These are phyloP conservation scores for Chloromyia formosa DNA, from an alignment of 2,888 invertebrate genomes.

Conservation along the genomic window DNA sequence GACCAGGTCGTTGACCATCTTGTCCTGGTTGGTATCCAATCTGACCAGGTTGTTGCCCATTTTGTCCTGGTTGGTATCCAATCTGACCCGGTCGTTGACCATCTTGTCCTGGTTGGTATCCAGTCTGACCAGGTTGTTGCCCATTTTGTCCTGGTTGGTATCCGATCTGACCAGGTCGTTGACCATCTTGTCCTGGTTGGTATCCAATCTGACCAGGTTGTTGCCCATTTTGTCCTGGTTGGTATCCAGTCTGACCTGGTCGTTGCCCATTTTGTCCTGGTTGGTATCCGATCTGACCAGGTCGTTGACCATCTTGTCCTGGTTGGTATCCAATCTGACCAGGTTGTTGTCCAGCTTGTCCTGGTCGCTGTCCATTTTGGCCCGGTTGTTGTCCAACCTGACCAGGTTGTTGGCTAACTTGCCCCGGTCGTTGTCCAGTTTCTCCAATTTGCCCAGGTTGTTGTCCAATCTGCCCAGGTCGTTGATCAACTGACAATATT, in stretches of 20 bases:
- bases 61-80: not conserved
- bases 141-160: slow-evolving; percentile 15
- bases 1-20: not conserved
- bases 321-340: not conserved
- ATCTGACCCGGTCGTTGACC: too few species aligned
- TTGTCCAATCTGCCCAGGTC: not conserved
- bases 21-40: not conserved
- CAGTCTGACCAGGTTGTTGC: too few species aligned
- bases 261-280: slow-evolving; percentile 1
- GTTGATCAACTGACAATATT: not conserved
- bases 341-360: too few species aligned
- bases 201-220: not conserved
- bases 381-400: too few species aligned
- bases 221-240: too few species aligned
- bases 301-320: not conserved
- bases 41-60: not conserved
- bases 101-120: too few species aligned
- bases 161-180: slow-evolving; percentile 7
- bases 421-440: not conserved
- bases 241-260: too few species aligned
- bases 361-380: too few species aligned
- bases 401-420: slow-evolving; percentile 29
- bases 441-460: not conserved
- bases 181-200: not conserved
- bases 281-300: slow-evolving; percentile 22